Conservation (phyloP, 2,888 invertebrate species). For the Ophioninae sp. region DNA sequence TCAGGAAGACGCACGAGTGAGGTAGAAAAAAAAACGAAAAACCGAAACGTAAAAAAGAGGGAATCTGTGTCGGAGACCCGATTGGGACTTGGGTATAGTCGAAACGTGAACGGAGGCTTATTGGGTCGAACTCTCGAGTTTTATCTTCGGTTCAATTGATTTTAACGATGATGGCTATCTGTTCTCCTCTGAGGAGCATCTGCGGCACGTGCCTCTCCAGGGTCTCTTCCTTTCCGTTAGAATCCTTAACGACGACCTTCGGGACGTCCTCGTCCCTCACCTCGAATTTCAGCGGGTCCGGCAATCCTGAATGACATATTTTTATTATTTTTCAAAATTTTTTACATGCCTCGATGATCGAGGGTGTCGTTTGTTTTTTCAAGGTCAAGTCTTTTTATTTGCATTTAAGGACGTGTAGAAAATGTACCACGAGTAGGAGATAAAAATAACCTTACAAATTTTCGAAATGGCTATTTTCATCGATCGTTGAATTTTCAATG, state of each 20-base stretch:
- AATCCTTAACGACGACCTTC: constrained; percentile 82
- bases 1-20: background rate
- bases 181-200: constrained; percentile 89
- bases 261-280: constrained; percentile 83
- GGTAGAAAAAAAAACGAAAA: background rate
- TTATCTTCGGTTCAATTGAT: constrained; percentile 67
- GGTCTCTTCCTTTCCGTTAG: constrained; percentile 85
- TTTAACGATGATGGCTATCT: constrained; percentile 85
- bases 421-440: too few species aligned
- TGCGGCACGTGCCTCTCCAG: constrained; percentile 87
- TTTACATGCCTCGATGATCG: background rate
- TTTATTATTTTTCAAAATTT: background rate
- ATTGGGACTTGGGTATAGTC: background rate
- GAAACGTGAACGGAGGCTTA: background rate
- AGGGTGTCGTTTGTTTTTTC: background rate
- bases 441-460: too few species aligned
- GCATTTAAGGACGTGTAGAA: background rate
- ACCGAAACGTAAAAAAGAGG: background rate
- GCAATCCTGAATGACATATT: constrained; percentile 63
- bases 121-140: background rate
- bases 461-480: too few species aligned
- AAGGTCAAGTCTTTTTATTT: background rate
- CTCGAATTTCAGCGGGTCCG: constrained; percentile 72
- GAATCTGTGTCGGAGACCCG: background rate
- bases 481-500: too few species aligned